A percentile compares a stretch with the other conserved stretches of the same genome.
These are phyloP conservation scores for Glaucopsyche alexis DNA, from an alignment of 2,888 invertebrate species.

Conservation along the genomic window DNA sequence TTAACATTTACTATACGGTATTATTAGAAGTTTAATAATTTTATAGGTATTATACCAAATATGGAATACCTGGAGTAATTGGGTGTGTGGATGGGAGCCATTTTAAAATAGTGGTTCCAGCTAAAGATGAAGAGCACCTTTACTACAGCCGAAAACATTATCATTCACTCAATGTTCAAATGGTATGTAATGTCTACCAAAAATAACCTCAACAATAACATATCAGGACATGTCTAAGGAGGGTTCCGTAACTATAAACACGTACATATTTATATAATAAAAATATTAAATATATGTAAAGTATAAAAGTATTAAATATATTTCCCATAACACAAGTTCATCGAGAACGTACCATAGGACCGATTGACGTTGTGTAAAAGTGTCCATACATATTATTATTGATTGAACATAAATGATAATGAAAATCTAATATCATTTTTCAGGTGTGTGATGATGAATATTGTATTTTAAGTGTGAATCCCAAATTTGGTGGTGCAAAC, in stretches of 20 bases:
- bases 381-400: too few relatives aligned
- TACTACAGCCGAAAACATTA: conserved; percentile 2
- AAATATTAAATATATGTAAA: too few relatives aligned
- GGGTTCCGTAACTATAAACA: too few relatives aligned
- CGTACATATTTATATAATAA: too few relatives aligned
- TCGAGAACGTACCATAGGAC: too few relatives aligned
- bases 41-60: not conserved
- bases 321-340: too few relatives aligned
- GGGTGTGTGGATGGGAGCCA: conserved; percentile 11
- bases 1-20: not conserved
- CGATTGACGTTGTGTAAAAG: too few relatives aligned
- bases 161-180: not conserved
- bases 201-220: too few relatives aligned
- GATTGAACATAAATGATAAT: too few relatives aligned
- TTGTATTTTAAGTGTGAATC: conserved; percentile 34
- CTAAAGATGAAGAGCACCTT: not conserved
- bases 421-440: conserved; percentile 27
- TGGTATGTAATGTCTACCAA: not conserved
- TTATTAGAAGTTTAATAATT: not conserved
- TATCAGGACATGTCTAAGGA: too few relatives aligned
- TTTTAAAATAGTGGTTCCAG: not conserved
- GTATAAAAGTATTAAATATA: too few relatives aligned
- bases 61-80: not conserved
- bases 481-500: conserved; percentile 37
- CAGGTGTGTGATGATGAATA: conserved; percentile 33